These are phyloP conservation scores for Phaonia tiefii DNA, from an alignment of 2,888 invertebrate genomes.

Conservation along the genomic window DNA sequence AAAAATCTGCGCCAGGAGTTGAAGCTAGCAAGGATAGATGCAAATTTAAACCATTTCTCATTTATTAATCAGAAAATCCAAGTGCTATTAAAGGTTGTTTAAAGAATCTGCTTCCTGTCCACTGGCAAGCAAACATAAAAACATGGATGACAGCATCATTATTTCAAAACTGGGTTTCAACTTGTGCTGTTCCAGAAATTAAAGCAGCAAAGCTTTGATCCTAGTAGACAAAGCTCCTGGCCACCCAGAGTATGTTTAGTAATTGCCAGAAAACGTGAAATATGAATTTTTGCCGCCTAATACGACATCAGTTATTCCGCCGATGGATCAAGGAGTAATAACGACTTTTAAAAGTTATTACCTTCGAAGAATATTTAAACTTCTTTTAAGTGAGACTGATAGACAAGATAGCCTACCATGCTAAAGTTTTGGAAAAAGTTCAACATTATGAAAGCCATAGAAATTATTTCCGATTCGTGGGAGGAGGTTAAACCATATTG, in stretches of 20 bases:
- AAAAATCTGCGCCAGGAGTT: too few species aligned
- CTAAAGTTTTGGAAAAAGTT: too few species aligned
- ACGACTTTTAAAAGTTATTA: conserved; percentile 50
- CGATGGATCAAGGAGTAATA: conserved; percentile 39
- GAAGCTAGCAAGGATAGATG: too few species aligned
- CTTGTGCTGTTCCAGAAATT: conserved; percentile 33
- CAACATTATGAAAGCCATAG: too few species aligned
- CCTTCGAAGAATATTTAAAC: conserved; percentile 58
- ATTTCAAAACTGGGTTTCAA: neutral
- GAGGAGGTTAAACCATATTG: too few species aligned
- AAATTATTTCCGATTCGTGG: too few species aligned
- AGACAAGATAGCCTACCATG: too few species aligned
- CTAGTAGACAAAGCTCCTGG: conserved; percentile 53
- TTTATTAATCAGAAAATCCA: too few species aligned
- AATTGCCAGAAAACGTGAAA: conserved; percentile 45
- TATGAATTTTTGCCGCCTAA: conserved; percentile 43
- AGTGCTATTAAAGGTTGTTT: conserved; percentile 71
- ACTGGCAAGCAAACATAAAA: conserved; percentile 72
- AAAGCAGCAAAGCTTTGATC: conserved; percentile 53
- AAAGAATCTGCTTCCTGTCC: conserved; percentile 69
- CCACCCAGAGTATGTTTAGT: conserved; percentile 34
- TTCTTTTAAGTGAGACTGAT: too few species aligned
- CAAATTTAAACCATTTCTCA: too few species aligned
- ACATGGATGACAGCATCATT: conserved; percentile 68
- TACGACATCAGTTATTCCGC: conserved; percentile 21